Percentiles rank a stretch among this genome's conserved stretches.
Conservation (phyloP, 2,113 vertebrate species). For the Micromys minutus region DNA sequence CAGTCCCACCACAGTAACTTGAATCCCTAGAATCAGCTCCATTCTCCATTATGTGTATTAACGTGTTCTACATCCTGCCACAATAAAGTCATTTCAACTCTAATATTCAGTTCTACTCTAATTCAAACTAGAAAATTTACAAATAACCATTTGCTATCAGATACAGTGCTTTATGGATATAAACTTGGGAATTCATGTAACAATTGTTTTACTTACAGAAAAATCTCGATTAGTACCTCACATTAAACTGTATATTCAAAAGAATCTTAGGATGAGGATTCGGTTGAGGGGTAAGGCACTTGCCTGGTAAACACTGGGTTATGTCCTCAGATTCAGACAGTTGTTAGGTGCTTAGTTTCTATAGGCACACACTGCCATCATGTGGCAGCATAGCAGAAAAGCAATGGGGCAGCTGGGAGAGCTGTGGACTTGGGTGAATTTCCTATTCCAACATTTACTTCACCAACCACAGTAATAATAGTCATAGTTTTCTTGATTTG, state of each 20-base stretch:
- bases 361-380: slow-evolving; percentile 63
- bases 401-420: not conserved
- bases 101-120: not conserved
- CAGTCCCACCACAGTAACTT: not conserved
- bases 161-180: not conserved
- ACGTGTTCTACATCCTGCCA: not conserved
- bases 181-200: not conserved
- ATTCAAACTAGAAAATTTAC: not conserved
- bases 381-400: slow-evolving; percentile 41
- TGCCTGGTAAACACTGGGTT: not conserved
- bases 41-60: not conserved
- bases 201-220: slow-evolving; percentile 11
- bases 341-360: too few relatives aligned
- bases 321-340: not conserved
- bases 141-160: not conserved
- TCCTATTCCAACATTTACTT: not conserved
- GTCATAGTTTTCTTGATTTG: not conserved
- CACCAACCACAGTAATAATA: not conserved
- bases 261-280: not conserved
- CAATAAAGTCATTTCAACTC: not conserved
- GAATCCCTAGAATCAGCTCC: slow-evolving; percentile 3
- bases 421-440: not conserved
- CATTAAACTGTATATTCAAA: not conserved
- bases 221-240: not conserved
- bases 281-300: not conserved